Base-by-base conservation (phyloP, 2,888 invertebrate species). In the Camponotus fellah region DNA sequence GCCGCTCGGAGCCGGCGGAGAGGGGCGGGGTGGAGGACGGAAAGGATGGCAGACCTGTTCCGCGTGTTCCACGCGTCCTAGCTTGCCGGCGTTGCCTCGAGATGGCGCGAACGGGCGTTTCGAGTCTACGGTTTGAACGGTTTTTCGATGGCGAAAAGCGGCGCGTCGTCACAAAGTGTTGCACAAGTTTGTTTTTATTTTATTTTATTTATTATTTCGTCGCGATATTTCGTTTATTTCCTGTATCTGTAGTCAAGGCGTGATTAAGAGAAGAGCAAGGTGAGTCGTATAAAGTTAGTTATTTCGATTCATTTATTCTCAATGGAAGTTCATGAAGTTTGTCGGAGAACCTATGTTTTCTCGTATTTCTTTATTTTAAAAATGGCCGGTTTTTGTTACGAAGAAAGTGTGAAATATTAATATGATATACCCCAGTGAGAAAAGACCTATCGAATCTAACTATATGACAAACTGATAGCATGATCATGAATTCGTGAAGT, bases 401-500 rank as follows among this genome's bases (percentile, higher is more conserved):
- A 46, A 14, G 46, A 46, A 46, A 14, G 46, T 14, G 46, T 46
- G 46, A 46, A 46, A 46, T 4, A 43, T 43, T 3, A 46, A 46
- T 14, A 46, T 14, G 14, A 46, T 46, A 46, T 12, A 43, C n/a
- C n/a, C n/a, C n/a, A n/a, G n/a, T n/a, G n/a, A n/a, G n/a, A n/a
- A n/a, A n/a, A n/a, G n/a, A n/a, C n/a, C n/a, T n/a, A n/a, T n/a
- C n/a, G n/a, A n/a, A n/a, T n/a, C n/a, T 99, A 80, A 99, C 99
- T 2, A 99, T 99, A 95, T 99, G 99, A 95, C 99, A 99, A 65
- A 99, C 98, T n/a, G 99, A 97, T 94, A 99, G 95, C 95, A 99
- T 96, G 9, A 97, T 97, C 93, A 99, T 96, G 95, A 99, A 98
- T 95, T 99, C 99, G 89, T 96, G 95, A 85, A 98, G 96, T 76